Percentiles rank a stretch among this genome's conserved stretches.
These are phyloP conservation scores for Parnassius mnemosyne DNA, from an alignment of 2,888 invertebrate genomes.

Conservation along the genomic window DNA sequence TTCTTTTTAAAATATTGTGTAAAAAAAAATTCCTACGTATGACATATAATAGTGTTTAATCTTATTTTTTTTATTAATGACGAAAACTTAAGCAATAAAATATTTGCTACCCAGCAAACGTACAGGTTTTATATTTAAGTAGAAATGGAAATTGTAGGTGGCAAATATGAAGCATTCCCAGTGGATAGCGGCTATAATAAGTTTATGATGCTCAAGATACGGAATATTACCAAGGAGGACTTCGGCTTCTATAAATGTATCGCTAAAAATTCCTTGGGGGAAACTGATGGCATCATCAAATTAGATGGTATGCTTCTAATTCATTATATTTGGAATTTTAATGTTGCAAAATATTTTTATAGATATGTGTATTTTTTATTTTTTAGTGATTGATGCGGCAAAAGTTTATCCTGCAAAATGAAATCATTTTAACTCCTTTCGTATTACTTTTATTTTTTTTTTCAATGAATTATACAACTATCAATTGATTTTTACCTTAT, in stretches of 20 bases:
- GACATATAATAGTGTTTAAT: no score
- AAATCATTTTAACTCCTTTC: no score
- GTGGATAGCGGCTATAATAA: conserved; percentile 94
- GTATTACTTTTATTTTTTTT: no score
- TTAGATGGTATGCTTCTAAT: conserved; percentile 86
- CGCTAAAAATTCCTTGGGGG: conserved; percentile 94
- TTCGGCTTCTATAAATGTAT: conserved; percentile 95
- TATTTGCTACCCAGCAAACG: conserved; percentile 22
- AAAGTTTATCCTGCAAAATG: no score
- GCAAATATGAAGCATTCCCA: conserved; percentile 93
- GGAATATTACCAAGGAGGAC: conserved; percentile 88
- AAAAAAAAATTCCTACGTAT: no score
- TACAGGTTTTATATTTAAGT: conserved; percentile 75
- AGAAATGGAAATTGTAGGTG: conserved; percentile 88
- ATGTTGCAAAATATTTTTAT: not conserved
- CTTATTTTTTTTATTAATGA: no score
- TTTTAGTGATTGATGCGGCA: no score
- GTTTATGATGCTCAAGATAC: conserved; percentile 95
- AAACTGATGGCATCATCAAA: conserved; percentile 94
- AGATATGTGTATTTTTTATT: no score
- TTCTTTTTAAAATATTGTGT: no score
- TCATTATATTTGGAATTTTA: conserved; percentile 1
- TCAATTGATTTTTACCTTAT: no score
- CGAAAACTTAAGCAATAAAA: not conserved
- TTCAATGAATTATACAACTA: no score